Percentiles rank a stretch among this genome's conserved stretches.
Evolutionary conservation across 2,797 vertebrate genomes (phyloP).

Genomic region (Enteromius thamalakanensis): DNA sequence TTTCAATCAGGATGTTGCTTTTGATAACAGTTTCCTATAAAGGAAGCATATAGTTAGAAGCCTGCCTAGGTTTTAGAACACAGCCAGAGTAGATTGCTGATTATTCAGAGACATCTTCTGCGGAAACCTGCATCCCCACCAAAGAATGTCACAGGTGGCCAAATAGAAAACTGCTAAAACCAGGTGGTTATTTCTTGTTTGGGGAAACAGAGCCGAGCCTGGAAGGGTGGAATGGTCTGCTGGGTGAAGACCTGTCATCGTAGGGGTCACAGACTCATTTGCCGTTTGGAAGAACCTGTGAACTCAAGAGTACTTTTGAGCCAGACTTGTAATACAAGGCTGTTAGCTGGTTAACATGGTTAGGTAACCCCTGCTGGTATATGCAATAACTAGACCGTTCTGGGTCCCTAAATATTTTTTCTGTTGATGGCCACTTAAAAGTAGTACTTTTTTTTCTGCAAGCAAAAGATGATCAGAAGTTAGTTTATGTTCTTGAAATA

Average conservation of each 20-base stretch:
- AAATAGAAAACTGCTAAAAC: background rate
- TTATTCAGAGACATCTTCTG: background rate
- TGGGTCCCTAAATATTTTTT: background rate
- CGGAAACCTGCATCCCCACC: background rate
- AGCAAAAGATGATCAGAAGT: background rate
- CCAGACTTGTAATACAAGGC: background rate
- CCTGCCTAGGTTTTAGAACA: background rate
- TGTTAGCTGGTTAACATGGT: background rate
- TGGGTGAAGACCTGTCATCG: conserved; percentile 4
- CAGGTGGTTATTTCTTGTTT: background rate
- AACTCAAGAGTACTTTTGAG: conserved; percentile 1
- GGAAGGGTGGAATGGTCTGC: background rate
- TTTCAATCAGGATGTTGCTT: too few relatives aligned
- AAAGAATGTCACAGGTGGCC: too few relatives aligned
- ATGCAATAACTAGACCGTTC: background rate
- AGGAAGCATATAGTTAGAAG: too few relatives aligned
- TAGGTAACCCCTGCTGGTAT: background rate
- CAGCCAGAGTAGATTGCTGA: background rate
- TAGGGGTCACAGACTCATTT: background rate
- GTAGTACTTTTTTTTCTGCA: background rate
- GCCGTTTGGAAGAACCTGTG: background rate
- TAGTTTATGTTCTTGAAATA: background rate
- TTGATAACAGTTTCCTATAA: too few relatives aligned
- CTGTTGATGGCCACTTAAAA: background rate
- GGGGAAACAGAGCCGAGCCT: background rate